These are phyloP conservation scores for Varanus komodoensis DNA, from an alignment of 2,113 vertebrate species.

Conservation along the genomic window DNA sequence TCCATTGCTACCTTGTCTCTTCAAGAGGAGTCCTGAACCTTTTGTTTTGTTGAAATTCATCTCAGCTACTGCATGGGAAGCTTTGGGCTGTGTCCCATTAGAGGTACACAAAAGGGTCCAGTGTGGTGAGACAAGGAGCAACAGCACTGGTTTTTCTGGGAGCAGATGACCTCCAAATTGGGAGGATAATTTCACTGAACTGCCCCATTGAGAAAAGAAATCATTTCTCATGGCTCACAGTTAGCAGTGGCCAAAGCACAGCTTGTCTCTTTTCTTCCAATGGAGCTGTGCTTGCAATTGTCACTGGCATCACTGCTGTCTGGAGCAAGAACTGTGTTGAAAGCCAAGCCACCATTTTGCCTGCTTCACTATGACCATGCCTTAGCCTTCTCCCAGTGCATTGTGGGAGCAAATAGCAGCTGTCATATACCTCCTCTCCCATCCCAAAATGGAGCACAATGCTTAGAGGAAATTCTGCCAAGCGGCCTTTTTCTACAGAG, in stretches of 20 bases:
- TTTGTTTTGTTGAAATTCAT: conserved; percentile 71
- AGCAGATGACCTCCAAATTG: neutral
- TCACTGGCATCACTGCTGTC: neutral
- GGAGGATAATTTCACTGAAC: neutral
- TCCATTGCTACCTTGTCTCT: conserved; percentile 75
- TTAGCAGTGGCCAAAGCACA: no score
- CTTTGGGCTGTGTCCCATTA: conserved; percentile 67
- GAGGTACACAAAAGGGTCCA: conserved; percentile 54
- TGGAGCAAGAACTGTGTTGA: neutral
- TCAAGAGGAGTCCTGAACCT: conserved; percentile 72
- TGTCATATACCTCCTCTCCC: no score
- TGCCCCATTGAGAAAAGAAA: neutral
- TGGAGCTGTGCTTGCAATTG: no score
- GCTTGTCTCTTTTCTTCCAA: no score
- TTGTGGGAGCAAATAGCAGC: no score
- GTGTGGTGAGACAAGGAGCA: conserved; percentile 64
- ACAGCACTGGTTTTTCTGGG: conserved; percentile 52
- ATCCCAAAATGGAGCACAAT: no score
- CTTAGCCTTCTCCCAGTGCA: no score
- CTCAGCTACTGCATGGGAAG: conserved; percentile 59
- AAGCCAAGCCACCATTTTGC: neutral
- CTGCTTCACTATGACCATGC: neutral
- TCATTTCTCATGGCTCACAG: neutral
- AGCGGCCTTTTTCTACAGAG: neutral
- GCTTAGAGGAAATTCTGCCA: no score